Evolutionary conservation across 2,888 invertebrate genomes (phyloP).

Genomic region (Erebia aethiops): DNA sequence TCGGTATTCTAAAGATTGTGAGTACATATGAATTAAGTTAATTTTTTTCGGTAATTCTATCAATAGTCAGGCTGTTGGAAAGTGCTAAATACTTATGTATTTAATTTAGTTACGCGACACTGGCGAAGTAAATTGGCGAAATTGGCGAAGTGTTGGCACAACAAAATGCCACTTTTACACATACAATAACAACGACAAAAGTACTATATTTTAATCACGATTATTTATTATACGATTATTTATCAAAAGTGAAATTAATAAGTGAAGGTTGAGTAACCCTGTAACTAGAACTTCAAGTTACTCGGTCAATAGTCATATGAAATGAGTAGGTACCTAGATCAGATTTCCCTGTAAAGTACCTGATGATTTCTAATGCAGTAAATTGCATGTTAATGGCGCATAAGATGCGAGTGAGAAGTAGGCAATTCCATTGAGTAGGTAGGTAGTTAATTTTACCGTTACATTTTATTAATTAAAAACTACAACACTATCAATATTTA

Average conservation of each 20-base stretch:
- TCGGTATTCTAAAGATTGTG: too few species aligned
- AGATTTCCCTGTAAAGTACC: slow-evolving; percentile 2
- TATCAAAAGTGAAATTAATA: not conserved
- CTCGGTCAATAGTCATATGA: slow-evolving; percentile 9
- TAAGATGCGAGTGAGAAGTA: not conserved
- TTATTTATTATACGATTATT: too few species aligned
- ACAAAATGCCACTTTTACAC: too few species aligned
- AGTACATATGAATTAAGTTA: not conserved
- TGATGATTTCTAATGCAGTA: slow-evolving; percentile 13
- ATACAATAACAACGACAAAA: too few species aligned
- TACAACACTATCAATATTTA: too few species aligned
- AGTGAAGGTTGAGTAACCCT: not conserved
- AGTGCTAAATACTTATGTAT: too few species aligned
- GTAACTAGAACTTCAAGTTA: not conserved
- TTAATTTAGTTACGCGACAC: too few species aligned
- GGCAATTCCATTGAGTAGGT: not conserved
- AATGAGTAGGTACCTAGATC: slow-evolving; percentile 5
- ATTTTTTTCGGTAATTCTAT: not conserved
- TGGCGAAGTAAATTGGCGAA: too few species aligned
- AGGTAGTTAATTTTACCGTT: not conserved
- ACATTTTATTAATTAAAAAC: not conserved
- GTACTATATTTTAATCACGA: too few species aligned
- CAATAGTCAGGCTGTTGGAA: not conserved
- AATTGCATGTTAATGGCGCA: not conserved
- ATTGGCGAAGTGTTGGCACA: too few species aligned